Evolutionary conservation across 2,113 vertebrate species (phyloP), one percentile per base, ranked within the genome.

Genomic region (Tupaia tana): DNA sequence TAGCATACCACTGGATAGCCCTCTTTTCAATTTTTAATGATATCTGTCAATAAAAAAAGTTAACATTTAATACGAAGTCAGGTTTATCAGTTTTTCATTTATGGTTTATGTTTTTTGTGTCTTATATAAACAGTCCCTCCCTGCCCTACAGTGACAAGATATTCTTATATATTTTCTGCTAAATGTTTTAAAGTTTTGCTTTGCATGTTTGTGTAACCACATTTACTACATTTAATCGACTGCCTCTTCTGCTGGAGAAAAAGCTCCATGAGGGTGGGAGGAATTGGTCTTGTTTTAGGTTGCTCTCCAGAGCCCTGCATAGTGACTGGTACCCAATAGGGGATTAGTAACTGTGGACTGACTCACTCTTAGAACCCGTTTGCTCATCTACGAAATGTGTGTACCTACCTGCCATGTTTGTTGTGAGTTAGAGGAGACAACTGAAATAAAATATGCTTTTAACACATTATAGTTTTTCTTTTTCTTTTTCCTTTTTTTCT

Each of bases 1-100:
- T 43, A 43, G 43, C 43, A 43, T 43, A 43, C 43, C 43, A 43
- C 43, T 43, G 43, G 43, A 43, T 43, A 43, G 43, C 43, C 43
- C 43, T 34, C 12, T 71, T 91, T 93, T 88, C 7, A 81, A 7
- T 25, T 80, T 95, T 85, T 82, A 77, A 13, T 86, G 86, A 43
- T 75, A 67, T 75, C 24, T 93, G 52, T 83, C 29, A 54, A 25
- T 79, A 63, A 70, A 90, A 85, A 82, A 61, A 92, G 67, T 8
- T 74, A 83, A n/a, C 2, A 27, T 58, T 78, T 79, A 93, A 79
- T 43, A 79, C 79, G 22, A 87, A 20, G 20, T 59, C 18, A 73
- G 73, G 58, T 43, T 9, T 1, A 58, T 58, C 63, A 25, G 9
- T 77, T 80, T 87, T 91, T 27, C 12, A 56, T 16, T 54, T 74